Base-by-base conservation (phyloP, 53 echinoderm and acorn worm genomes). In the Actinopyga echinites region DNA sequence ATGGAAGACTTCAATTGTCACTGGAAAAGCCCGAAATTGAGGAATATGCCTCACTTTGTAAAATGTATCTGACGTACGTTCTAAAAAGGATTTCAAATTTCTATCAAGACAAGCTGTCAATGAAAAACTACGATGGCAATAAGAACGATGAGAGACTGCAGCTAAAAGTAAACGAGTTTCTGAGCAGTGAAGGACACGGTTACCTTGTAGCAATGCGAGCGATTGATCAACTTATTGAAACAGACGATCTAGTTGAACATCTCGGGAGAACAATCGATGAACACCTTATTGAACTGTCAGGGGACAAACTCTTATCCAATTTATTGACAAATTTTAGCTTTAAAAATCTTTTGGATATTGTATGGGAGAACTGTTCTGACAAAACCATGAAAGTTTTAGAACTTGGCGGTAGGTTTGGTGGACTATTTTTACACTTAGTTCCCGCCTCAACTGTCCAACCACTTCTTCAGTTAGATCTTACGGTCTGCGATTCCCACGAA, bases 381-480 rank as follows among this genome's bases (percentile, higher is more conserved):
- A 40, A 60, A 33, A 90, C 87, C 32, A 28, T 93, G 66, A 93
- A 93, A 80, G 21, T 93, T 28, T 68, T 93, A 0, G 93, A 93
- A 67, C 22, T 93, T 64, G 88, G 90, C 20, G 87, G 87, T 26
- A 65, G 81, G 1, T 49, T 57, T 10, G 90, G 93, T 11, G 31
- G 66, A 32, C 49, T 93, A 66, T 93, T 87, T 83, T 57, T 62
- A 12, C 79, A 69, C 3, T 87, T 87, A 21, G 64, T 90, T 28
- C 90, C 93, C 20, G 52, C 81, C 33, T 56, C 90, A 44, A 79
- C 84, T 57, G 87, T 90, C 3, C 93, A 93, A 34, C 93, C 93
- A 17, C 79, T 83, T 25, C 64, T 86, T 0, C 61, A 87, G 32
- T 35, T 90, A 11, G 93, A 93, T 25, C 87, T 74, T 64, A 80